phyloP scores from a whole-genome alignment of 2,113 vertebrate genomes.

The Castor canadensis region DNA sequence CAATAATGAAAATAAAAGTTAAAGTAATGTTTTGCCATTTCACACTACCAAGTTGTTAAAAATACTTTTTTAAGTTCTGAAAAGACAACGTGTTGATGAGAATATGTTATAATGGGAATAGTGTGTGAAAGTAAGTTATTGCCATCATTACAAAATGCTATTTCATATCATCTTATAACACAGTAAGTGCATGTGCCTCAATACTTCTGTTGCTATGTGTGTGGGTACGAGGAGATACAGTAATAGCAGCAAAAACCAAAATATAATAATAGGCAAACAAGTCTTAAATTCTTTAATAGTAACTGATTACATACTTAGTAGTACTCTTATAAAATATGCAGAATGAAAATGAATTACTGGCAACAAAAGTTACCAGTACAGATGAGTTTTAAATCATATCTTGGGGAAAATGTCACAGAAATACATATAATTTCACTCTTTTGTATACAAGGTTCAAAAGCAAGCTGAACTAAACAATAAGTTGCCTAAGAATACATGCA shows the following conservation, averaged over 20 bases:
- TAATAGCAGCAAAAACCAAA: neutral
- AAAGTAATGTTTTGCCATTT: neutral
- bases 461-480: neutral
- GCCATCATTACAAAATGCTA: neutral
- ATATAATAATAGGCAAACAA: neutral
- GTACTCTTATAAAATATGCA: neutral
- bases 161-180: neutral
- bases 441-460: neutral
- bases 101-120: neutral
- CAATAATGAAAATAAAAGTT: neutral
- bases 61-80: neutral
- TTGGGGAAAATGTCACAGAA: neutral
- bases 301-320: neutral
- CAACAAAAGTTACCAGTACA: neutral
- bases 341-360: neutral
- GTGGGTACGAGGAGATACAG: neutral
- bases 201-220: neutral
- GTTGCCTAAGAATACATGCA: neutral
- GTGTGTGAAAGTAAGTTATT: neutral
- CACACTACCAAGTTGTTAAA: neutral
- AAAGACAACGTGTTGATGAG: neutral
- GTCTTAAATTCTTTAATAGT: neutral
- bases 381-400: neutral
- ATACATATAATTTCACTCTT: neutral
- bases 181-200: neutral